A percentile compares a stretch with the other conserved stretches of the same genome.
Evolutionary conservation across 2,113 vertebrate genomes (phyloP).

Genomic region (Hemicordylus capensis): DNA sequence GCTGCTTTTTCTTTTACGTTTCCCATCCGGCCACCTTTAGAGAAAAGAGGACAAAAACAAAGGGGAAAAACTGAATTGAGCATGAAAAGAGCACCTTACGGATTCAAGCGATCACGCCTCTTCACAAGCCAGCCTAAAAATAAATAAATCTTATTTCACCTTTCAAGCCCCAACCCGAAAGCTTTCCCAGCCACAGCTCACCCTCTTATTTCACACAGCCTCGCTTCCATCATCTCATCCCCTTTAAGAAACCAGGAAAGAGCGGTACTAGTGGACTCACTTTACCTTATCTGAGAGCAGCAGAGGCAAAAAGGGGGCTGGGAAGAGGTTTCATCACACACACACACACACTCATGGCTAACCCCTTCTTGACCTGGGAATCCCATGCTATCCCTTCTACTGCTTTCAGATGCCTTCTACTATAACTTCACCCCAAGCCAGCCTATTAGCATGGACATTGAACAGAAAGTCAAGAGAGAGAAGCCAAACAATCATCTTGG

Average conservation of each 20-base stretch:
- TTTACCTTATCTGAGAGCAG: constrained; percentile 42
- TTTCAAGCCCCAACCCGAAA: background rate
- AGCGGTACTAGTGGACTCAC: background rate
- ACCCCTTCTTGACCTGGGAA: background rate
- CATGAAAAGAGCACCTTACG: no score
- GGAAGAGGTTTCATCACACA: background rate
- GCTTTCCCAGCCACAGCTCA: background rate
- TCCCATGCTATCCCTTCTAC: background rate
- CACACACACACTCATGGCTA: background rate
- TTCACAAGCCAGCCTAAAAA: background rate
- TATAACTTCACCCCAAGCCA: background rate
- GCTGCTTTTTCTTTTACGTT: constrained; percentile 98
- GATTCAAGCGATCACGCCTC: background rate
- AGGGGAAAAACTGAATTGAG: background rate
- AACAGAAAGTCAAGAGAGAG: background rate
- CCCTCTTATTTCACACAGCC: background rate
- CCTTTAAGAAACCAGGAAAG: constrained; percentile 8
- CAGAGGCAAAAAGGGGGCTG: constrained; percentile 41
- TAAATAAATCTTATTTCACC: background rate
- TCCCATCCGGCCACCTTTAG: constrained; percentile 96
- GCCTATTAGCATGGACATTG: background rate
- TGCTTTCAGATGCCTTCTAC: background rate
- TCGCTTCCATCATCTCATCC: background rate
- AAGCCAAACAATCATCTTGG: background rate
- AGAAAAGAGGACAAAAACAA: constrained; percentile 1